A percentile compares a stretch with the other conserved stretches of the same genome.
Conservation (phyloP, 2,888 invertebrate species). For the Clivina fossor region DNA sequence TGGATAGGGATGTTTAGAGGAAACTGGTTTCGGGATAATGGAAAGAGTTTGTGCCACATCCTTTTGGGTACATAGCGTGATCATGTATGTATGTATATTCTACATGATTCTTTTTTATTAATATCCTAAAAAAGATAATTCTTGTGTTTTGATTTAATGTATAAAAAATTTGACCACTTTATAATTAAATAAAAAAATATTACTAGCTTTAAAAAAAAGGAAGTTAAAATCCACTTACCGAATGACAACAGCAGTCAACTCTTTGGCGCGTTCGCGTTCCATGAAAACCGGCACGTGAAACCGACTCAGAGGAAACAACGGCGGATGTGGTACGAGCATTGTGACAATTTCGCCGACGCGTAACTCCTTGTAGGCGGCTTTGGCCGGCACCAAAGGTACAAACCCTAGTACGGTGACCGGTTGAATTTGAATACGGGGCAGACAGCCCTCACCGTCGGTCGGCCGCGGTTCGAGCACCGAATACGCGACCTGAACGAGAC, state of each 20-base stretch:
- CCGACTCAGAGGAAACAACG: slow-evolving; percentile 85
- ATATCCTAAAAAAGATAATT: too few species aligned
- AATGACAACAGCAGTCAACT: slow-evolving; percentile 77
- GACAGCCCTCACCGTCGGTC: slow-evolving; percentile 66
- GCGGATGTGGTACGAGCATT: slow-evolving; percentile 83
- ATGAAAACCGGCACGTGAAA: slow-evolving; percentile 90
- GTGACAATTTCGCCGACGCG: slow-evolving; percentile 82
- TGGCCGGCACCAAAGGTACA: slow-evolving; percentile 75
- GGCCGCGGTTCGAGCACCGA: slow-evolving; percentile 83
- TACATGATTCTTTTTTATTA: too few species aligned
- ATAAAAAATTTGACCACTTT: too few species aligned
- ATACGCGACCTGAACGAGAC: slow-evolving; percentile 79
- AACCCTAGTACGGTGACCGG: slow-evolving; percentile 59
- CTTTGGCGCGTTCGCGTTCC: slow-evolving; percentile 67
- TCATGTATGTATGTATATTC: too few species aligned
- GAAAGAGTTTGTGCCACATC: too few species aligned
- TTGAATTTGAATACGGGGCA: slow-evolving; percentile 71
- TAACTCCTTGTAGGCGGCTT: slow-evolving; percentile 81
- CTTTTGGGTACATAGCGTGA: too few species aligned
- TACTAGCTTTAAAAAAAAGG: not conserved
- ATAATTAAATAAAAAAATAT: not conserved
- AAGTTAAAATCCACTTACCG: slow-evolving; percentile 65
- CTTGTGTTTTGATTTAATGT: too few species aligned
- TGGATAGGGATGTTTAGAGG: too few species aligned
- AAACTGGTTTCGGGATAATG: too few species aligned